Conservation (phyloP, 35 echinoderm and acorn worm species). For the Heliocidaris erythrogramma region DNA sequence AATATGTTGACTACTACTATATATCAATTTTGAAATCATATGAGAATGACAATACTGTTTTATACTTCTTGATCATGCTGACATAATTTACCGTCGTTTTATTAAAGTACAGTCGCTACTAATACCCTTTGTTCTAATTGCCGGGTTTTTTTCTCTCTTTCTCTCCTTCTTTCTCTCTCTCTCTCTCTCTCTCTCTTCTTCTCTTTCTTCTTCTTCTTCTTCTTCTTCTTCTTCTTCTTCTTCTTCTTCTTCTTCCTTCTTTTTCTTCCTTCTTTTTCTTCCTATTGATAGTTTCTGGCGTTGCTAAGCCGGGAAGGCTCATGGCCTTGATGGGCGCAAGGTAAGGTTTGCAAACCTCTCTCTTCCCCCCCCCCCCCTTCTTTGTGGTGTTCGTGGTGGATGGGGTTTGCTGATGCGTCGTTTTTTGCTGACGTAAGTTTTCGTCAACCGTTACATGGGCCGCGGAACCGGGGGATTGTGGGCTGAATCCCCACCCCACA, state of each 20-base stretch:
- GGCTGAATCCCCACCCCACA: too few relatives aligned
- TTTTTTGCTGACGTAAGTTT: background rate
- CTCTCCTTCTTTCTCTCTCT: background rate
- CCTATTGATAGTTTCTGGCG: constrained; percentile 13
- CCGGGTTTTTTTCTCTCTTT: background rate
- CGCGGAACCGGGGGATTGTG: background rate
- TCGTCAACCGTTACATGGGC: background rate
- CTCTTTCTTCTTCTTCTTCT: background rate
- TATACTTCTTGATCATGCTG: too few relatives aligned
- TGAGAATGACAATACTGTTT: too few relatives aligned
- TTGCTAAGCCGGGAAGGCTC: background rate
- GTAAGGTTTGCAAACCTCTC: background rate
- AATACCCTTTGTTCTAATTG: background rate
- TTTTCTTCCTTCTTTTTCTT: background rate
- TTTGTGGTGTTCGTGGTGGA: too few relatives aligned
- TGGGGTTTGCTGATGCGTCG: background rate
- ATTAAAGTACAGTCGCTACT: background rate
- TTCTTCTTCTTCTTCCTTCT: background rate
- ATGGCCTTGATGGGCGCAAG: constrained; percentile 37
- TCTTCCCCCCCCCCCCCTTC: background rate
- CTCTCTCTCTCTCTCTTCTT: background rate
- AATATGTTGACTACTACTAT: background rate
- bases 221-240: background rate
- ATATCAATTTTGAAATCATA: background rate
- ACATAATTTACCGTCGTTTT: background rate